Percentiles rank a stretch among this genome's conserved stretches.
Evolutionary conservation across 1,140 invertebrate species (phyloP).

Genomic region (Pemphigus obesinymphae): DNA sequence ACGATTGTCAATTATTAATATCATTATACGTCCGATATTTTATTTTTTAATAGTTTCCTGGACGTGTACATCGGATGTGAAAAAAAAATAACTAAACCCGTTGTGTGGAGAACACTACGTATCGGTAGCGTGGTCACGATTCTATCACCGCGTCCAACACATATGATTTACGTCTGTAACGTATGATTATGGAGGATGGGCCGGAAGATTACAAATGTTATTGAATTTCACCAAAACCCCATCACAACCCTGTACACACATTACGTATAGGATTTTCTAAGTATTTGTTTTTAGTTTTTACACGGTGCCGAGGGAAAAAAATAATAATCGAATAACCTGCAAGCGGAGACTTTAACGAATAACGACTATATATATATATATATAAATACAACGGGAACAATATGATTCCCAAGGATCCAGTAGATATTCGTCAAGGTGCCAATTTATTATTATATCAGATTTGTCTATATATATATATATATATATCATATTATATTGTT

Average conservation of each 20-base stretch:
- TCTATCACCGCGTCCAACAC: constrained; percentile 32
- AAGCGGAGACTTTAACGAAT: constrained; percentile 30
- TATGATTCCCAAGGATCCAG: background rate
- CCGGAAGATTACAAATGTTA: constrained; percentile 16
- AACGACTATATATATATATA: constrained; percentile 17
- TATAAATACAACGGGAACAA: too few relatives aligned
- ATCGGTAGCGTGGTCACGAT: constrained; percentile 34
- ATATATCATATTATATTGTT: too few relatives aligned
- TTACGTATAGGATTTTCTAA: background rate
- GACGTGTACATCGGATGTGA: background rate
- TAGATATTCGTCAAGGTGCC: background rate
- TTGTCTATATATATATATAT: too few relatives aligned
- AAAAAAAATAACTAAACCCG: background rate
- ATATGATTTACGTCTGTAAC: constrained; percentile 21
- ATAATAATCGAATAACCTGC: constrained; percentile 25
- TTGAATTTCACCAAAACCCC: constrained; percentile 24
- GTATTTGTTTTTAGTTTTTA: constrained; percentile 31
- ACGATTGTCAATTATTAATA: too few relatives aligned
- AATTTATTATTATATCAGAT: background rate
- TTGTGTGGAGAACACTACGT: background rate
- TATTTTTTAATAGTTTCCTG: background rate
- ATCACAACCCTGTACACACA: background rate
- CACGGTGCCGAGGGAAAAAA: background rate
- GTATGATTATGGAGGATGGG: constrained; percentile 19
- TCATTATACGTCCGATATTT: background rate